Conservation (phyloP, 1,140 invertebrate genomes). For the Drosophila sucinea region DNA sequence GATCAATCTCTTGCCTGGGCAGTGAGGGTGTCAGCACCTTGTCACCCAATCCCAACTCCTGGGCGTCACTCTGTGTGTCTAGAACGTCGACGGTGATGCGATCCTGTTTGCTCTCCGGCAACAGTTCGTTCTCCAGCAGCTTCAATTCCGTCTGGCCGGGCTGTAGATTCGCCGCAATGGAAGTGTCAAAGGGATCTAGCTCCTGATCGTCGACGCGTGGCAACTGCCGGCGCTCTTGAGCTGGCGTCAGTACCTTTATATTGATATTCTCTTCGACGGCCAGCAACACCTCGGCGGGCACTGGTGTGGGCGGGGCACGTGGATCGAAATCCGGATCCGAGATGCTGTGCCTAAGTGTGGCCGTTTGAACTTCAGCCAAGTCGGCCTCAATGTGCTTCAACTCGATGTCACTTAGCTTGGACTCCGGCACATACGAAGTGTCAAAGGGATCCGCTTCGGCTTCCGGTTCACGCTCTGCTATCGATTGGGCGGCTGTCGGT, state of each 20-base stretch:
- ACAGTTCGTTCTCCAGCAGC: constrained; percentile 84
- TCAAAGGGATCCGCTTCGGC: constrained; percentile 89
- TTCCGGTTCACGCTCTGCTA: constrained; percentile 85
- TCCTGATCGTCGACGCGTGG: constrained; percentile 37
- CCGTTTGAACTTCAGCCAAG: constrained; percentile 82
- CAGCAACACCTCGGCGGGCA: constrained; percentile 84
- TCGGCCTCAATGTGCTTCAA: constrained; percentile 89
- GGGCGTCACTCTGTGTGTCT: constrained; percentile 81
- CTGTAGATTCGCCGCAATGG: constrained; percentile 88
- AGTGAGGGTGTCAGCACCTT: constrained; percentile 79
- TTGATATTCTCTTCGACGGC: constrained; percentile 87
- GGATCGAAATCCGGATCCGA: constrained; percentile 86
- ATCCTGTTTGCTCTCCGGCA: constrained; percentile 68
- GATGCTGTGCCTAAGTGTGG: constrained; percentile 78
- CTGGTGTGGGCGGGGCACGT: constrained; percentile 83
- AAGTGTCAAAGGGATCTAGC: constrained; percentile 92
- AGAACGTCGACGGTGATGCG: constrained; percentile 64
- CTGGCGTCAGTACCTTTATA: constrained; percentile 87
- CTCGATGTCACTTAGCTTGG: constrained; percentile 89
- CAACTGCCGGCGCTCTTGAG: constrained; percentile 76
- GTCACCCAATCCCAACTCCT: constrained; percentile 78
- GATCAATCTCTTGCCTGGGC: constrained; percentile 85
- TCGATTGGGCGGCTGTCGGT: constrained; percentile 84
- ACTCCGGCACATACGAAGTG: constrained; percentile 89
- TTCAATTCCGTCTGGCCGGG: constrained; percentile 91